phyloP scores from a whole-genome alignment of 2,888 invertebrate genomes.

The Xestia sexstrigata region DNA sequence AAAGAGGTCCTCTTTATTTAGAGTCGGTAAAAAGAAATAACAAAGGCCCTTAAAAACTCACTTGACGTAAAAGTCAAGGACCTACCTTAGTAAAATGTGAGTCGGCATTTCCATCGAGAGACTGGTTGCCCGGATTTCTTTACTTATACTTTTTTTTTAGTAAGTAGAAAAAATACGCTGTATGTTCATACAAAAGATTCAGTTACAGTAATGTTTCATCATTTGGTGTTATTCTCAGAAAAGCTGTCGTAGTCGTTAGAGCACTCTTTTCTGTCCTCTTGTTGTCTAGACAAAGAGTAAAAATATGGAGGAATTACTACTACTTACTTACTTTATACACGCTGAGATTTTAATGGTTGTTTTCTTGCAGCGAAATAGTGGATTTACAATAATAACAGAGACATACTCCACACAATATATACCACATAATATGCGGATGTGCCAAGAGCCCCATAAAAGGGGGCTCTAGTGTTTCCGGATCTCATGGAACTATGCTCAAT shows the following conservation, averaged over 20 bases:
- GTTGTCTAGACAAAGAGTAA: neutral
- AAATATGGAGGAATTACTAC: neutral
- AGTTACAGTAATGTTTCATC: neutral
- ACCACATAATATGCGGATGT: slow-evolving; percentile 4
- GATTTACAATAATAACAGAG: neutral
- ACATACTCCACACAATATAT: neutral
- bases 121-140: neutral
- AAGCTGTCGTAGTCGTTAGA: neutral
- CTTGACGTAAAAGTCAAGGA: slow-evolving; percentile 10
- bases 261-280: neutral
- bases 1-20: slow-evolving; percentile 1
- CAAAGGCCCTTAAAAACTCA: slow-evolving; percentile 2
- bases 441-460: slow-evolving; percentile 2
- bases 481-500: slow-evolving; percentile 10
- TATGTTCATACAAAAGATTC: neutral
- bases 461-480: slow-evolving; percentile 19
- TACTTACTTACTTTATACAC: neutral
- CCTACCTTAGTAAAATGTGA: neutral
- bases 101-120: neutral
- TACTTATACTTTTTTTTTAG: neutral
- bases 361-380: neutral
- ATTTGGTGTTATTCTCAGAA: neutral
- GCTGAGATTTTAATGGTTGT: neutral
- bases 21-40: neutral
- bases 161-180: neutral